Base-by-base conservation (phyloP, 35 echinoderm and acorn worm species). In the Stichopus chloronotus region DNA sequence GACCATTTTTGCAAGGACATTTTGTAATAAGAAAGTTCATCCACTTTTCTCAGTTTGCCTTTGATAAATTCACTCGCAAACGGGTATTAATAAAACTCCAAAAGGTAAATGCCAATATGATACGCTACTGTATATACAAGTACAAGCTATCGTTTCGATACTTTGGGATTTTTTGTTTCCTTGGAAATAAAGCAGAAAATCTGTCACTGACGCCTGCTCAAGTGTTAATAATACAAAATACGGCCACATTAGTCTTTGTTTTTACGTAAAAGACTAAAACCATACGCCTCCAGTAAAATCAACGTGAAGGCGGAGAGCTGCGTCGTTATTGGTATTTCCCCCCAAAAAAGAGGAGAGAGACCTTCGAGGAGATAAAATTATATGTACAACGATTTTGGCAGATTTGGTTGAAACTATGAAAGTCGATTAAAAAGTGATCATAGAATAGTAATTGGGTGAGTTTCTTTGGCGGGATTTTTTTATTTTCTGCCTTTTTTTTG, bases 241-340 rank as follows among this genome's bases (percentile, higher is more conserved):
- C 80, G 80, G 54, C 6, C 80, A 83, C 6, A 56, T 83, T 83
- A 56, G 13, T 83, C 20, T 81, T 13, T 81, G 78, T 13, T 65
- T 65, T 65, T 65, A 65, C 61, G 10, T 43, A 43, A 65, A 65
- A 65, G 61, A 65, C 61, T 65, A 17, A 65, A 65, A 65, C 17
- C 30, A 43, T 65, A 65, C 55, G 80, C 80, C 80, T 56, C 80
- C 80, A 83, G 80, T 83, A 53, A 83, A 83, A 83, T 83, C 80
- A 83, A 83, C 80, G 54, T 52, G 21, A 43, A 78, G 53, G 43
- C 19, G 80, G 25, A 83, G 80, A 9, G 30, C 30, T 43, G 30
- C 52, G 80, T 10, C 54, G 80, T 83, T 83, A 55, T 83, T 43
- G 43, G 14, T 83, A 56, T 83, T 83, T 83, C 54, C 55, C 55